phyloP scores from a whole-genome alignment of 2,797 vertebrate genomes.

The Tauraco hartlaubi region DNA sequence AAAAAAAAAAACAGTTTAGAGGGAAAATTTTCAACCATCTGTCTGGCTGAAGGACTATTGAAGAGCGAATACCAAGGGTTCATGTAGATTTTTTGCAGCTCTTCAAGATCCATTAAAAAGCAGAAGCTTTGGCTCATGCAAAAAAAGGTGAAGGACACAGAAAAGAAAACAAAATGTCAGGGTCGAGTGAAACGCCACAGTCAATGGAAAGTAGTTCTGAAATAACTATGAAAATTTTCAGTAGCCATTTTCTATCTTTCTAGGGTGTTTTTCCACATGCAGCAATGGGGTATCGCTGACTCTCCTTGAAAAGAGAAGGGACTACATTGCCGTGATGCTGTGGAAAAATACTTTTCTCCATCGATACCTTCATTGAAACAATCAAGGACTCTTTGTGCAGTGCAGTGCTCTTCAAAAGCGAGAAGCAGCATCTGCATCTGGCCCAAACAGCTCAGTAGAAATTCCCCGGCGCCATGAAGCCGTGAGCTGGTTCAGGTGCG shows the following conservation, averaged over 20 bases:
- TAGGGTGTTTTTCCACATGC: not conserved
- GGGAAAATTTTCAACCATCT: constrained; percentile 59
- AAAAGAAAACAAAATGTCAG: not conserved
- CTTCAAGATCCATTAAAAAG: constrained; percentile 9
- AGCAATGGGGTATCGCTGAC: not conserved
- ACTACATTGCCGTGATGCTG: not conserved
- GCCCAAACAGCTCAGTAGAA: not conserved
- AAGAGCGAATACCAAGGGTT: constrained; percentile 31
- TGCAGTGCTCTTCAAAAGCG: not conserved
- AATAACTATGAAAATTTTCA: not conserved
- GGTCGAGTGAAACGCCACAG: not conserved
- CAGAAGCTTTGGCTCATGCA: not conserved
- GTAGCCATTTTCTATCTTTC: not conserved
- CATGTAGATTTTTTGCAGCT: constrained; percentile 36
- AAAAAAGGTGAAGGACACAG: constrained; percentile 28
- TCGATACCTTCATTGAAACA: not conserved
- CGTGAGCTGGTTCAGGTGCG: rapidly evolving
- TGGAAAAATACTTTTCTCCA: not conserved
- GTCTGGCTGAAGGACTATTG: constrained; percentile 61
- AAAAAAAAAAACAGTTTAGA: constrained; percentile 27
- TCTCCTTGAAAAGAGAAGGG: not conserved
- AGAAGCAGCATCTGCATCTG: not conserved
- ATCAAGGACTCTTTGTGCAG: not conserved
- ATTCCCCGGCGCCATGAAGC: rapidly evolving
- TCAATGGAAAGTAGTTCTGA: not conserved